Base-by-base conservation (phyloP, 23 tunicate genomes). In the Clavelina lepadiformis region DNA sequence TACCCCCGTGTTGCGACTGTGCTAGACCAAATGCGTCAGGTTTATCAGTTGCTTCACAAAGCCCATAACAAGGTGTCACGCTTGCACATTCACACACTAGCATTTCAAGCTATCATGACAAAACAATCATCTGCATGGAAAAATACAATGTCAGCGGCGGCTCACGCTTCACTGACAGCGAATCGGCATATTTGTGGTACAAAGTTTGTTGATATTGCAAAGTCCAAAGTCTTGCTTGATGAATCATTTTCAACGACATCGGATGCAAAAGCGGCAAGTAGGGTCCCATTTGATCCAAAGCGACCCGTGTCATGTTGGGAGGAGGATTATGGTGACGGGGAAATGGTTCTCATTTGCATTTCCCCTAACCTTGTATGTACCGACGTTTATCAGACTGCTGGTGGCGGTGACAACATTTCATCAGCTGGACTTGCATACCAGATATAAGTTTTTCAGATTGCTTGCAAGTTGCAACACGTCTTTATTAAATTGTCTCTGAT, bases 381-480 rank as follows among this genome's bases (percentile, higher is more conserved):
- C 21, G 53, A 91, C 28, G 93, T 91, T 21, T 63, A 60, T 31
- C 85, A 91, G 51, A 91, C 98, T 35, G 98, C 93, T 47, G 98
- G 98, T 51, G 98, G 98, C 5, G 98, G 98, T 0, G 98, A 91
- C 67, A 91, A 91, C 50, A 91, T 91, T 19, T 91, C 98, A 24
- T 91, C 92, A 2, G 98, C 98, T 45, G 98, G 98, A 15, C 66
- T 91, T 0, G 54, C 44, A 18, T 71, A 51, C 45, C 98, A 91
- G 49, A 75, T 91, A 15, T 83, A 61, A 59, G 15, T 23, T 20
- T 20, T 23, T 18, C 7, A 15, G 60, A 7, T 15, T 54, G 8
- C 20, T 54, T 15, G 25, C 60, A 7, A n/a, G n/a, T n/a, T n/a
- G n/a, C n/a, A n/a, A n/a, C n/a, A n/a, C n/a, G n/a, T 44, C 13